Evolutionary conservation across 2,113 vertebrate genomes (phyloP).

Genomic region (Mirza zaza): DNA sequence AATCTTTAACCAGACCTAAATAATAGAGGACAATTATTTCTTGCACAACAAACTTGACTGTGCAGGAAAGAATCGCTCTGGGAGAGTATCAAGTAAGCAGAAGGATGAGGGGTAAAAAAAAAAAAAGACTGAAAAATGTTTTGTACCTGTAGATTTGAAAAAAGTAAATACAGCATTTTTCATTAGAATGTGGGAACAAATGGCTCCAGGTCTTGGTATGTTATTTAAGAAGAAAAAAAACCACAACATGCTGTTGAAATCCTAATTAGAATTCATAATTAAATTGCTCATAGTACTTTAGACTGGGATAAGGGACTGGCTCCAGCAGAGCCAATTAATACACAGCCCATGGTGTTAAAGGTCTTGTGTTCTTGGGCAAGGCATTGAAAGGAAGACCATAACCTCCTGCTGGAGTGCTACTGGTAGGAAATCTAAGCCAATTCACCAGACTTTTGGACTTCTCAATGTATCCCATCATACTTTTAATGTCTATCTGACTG

Average conservation of each 20-base stretch:
- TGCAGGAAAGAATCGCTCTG: background rate
- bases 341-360: background rate
- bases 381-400: background rate
- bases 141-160: background rate
- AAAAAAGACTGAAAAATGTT: background rate
- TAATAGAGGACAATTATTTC: background rate
- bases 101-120: background rate
- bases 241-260: background rate
- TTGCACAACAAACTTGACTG: background rate
- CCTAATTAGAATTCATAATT: background rate
- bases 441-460: background rate
- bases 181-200: background rate
- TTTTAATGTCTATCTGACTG: background rate
- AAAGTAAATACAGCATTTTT: background rate
- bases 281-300: background rate
- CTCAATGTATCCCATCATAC: background rate
- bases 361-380: background rate
- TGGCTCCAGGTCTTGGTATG: background rate
- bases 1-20: background rate
- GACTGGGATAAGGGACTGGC: background rate
- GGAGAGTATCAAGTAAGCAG: background rate
- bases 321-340: background rate
- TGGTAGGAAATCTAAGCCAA: background rate
- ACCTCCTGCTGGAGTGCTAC: background rate
- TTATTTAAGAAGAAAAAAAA: background rate